Conservation (phyloP, 2,113 vertebrate species). For the Leuciscus idus region DNA sequence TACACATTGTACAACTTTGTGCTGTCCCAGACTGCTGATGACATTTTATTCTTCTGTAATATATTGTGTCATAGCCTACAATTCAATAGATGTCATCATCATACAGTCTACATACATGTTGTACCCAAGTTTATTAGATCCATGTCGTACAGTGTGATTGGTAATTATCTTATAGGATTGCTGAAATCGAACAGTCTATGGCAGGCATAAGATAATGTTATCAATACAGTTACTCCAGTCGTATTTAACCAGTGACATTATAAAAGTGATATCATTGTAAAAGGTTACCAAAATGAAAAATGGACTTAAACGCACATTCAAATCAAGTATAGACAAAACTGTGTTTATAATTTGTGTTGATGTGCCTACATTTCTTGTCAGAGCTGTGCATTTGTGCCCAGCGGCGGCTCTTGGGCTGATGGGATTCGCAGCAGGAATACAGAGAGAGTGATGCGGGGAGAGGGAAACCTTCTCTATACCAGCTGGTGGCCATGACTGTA, state of each 20-base stretch:
- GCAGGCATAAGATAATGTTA: neutral
- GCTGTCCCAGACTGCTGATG: too few species aligned
- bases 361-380: neutral
- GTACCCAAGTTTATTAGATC: too few species aligned
- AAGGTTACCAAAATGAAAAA: neutral
- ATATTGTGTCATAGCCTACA: too few species aligned
- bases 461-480: constrained; percentile 9
- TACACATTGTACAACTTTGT: too few species aligned
- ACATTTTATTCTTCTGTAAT: too few species aligned
- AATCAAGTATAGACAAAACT: too few species aligned
- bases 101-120: too few species aligned
- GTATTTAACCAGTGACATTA: neutral
- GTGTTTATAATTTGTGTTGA: neutral
- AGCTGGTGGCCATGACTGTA: constrained; percentile 8
- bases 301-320: too few species aligned
- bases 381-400: neutral
- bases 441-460: neutral
- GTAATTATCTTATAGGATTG: too few species aligned
- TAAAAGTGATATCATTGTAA: neutral
- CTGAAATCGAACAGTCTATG: too few species aligned
- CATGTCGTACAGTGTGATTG: too few species aligned
- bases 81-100: too few species aligned
- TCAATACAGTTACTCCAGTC: neutral
- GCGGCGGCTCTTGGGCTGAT: neutral
- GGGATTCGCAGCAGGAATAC: constrained; percentile 24